Conservation (phyloP, 1,140 invertebrate species). For the Ditylenchus dipsaci region DNA sequence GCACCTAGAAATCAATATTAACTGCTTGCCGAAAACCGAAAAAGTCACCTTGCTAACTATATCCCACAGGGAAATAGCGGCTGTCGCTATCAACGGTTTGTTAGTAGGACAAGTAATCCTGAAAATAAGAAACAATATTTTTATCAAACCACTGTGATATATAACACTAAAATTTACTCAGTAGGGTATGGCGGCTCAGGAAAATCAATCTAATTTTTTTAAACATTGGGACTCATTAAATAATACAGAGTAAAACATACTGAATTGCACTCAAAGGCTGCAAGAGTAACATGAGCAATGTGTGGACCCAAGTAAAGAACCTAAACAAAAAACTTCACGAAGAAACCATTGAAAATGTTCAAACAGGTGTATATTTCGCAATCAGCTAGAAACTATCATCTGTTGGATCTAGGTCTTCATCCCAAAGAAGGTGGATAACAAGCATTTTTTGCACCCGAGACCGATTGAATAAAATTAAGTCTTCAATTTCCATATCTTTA, state of each 20-base stretch:
- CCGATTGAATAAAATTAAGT: no score
- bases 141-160: background rate
- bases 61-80: constrained; percentile 67
- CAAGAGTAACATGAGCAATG: constrained; percentile 81
- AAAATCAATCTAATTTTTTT: constrained; percentile 66
- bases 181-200: constrained; percentile 72
- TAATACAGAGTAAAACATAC: constrained; percentile 60
- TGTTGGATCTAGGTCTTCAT: no score
- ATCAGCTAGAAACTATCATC: no score
- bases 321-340: no score
- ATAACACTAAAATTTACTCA: constrained; percentile 65
- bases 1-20: constrained; percentile 63
- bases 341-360: no score
- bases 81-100: constrained; percentile 4
- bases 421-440: no score
- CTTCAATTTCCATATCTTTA: no score
- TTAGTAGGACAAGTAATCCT: constrained; percentile 61
- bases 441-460: no score
- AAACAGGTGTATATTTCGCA: no score
- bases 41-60: constrained; percentile 77
- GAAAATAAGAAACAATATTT: constrained; percentile 24
- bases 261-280: constrained; percentile 90
- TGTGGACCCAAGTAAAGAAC: constrained; percentile 63
- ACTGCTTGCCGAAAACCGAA: background rate
- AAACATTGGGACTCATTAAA: no score